A percentile compares a stretch with the other conserved stretches of the same genome.
These are phyloP conservation scores for Crenichthys baileyi DNA, from an alignment of 2,797 vertebrate species.

Conservation along the genomic window DNA sequence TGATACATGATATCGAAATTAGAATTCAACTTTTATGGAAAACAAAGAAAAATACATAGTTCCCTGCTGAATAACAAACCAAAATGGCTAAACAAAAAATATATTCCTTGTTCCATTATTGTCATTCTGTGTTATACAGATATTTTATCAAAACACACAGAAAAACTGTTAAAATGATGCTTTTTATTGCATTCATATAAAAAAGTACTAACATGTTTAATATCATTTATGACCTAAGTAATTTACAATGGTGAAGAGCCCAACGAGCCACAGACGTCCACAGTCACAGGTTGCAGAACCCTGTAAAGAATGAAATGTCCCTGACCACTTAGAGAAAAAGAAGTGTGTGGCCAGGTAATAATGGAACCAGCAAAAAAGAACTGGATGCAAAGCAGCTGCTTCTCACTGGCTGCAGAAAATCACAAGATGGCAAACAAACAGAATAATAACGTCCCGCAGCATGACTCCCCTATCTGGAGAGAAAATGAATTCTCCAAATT, in stretches of 20 bases:
- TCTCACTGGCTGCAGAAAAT: slow-evolving; percentile 75
- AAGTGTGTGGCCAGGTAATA: slow-evolving; percentile 66
- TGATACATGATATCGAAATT: not conserved
- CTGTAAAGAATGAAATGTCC: slow-evolving; percentile 39
- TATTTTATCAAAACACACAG: not conserved
- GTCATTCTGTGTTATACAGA: no score
- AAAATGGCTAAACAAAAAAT: not conserved
- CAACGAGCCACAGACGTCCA: not conserved
- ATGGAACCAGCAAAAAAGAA: slow-evolving; percentile 67
- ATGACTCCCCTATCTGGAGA: slow-evolving; percentile 76
- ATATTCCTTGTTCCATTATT: not conserved
- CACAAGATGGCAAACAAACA: slow-evolving; percentile 82
- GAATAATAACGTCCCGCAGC: slow-evolving; percentile 79
- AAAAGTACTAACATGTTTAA: not conserved
- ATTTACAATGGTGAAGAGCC: slow-evolving; percentile 1
- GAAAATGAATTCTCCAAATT: slow-evolving; percentile 83
- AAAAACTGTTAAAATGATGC: not conserved
- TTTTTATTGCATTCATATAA: not conserved
- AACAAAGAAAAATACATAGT: not conserved
- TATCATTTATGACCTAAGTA: not conserved
- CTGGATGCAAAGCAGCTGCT: slow-evolving; percentile 72
- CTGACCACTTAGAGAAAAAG: slow-evolving; percentile 41
- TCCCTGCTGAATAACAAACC: not conserved
- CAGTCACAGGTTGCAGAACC: not conserved
- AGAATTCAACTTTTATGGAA: not conserved